A percentile compares a stretch with the other conserved stretches of the same genome.
Evolutionary conservation across 2,113 vertebrate genomes (phyloP).

Genomic region (Hippopotamus amphibius): DNA sequence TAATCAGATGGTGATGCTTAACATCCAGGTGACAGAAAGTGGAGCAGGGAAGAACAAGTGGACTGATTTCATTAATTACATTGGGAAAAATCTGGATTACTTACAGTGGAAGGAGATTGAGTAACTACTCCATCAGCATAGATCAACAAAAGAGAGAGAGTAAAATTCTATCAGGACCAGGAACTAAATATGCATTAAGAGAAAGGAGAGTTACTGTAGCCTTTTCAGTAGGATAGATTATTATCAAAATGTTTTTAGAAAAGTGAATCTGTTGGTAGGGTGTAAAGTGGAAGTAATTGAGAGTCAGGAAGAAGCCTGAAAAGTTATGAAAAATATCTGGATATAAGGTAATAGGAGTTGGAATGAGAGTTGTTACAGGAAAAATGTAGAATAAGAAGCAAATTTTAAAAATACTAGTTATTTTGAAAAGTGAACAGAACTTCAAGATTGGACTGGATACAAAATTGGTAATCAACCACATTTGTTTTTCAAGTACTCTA

Average conservation of each 20-base stretch:
- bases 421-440: conserved; percentile 1
- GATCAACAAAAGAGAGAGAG: background rate
- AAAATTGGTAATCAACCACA: background rate
- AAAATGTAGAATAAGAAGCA: background rate
- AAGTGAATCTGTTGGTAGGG: background rate
- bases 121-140: background rate
- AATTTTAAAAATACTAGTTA: background rate
- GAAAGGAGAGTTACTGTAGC: background rate
- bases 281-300: background rate
- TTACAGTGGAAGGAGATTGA: background rate
- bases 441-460: background rate
- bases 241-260: background rate
- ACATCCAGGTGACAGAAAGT: background rate
- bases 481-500: background rate
- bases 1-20: background rate
- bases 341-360: background rate
- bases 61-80: background rate
- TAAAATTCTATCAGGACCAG: background rate
- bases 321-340: background rate
- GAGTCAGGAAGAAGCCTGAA: background rate
- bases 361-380: background rate
- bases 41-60: background rate
- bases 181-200: background rate
- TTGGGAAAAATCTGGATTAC: background rate
- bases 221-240: background rate